These are phyloP conservation scores for Rhabdomys dilectus DNA, from an alignment of 2,113 vertebrate genomes.

Conservation along the genomic window DNA sequence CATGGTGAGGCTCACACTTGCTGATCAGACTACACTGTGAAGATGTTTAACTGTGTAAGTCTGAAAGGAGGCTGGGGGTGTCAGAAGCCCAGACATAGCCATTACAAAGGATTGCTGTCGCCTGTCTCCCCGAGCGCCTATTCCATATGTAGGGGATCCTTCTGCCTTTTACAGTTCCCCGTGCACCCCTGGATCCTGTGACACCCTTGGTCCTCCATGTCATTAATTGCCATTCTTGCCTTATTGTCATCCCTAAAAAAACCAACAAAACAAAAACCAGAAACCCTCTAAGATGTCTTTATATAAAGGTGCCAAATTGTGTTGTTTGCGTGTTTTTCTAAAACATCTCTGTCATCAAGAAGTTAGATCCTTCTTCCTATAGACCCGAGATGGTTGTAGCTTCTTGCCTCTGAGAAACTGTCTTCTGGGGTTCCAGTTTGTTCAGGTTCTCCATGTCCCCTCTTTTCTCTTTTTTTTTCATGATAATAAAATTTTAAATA, in stretches of 20 bases:
- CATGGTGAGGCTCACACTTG: neutral
- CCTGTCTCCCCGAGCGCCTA: neutral
- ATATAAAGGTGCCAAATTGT: neutral
- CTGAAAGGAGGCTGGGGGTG: neutral
- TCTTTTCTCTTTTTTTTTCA: no score
- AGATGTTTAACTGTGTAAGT: neutral
- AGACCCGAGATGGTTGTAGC: no score
- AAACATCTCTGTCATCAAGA: no score
- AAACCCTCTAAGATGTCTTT: neutral
- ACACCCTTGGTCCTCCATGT: neutral
- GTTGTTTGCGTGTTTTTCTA: neutral
- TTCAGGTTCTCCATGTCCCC: neutral
- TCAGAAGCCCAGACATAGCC: neutral
- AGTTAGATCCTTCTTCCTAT: neutral
- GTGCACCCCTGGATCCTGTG: neutral
- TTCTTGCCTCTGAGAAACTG: neutral
- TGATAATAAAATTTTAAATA: no score
- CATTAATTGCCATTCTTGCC: neutral
- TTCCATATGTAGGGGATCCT: neutral
- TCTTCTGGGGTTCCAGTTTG: neutral
- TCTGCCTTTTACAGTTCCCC: neutral
- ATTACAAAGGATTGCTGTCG: neutral
- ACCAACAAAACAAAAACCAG: neutral
- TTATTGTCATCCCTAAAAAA: neutral
- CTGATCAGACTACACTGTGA: neutral